Conservation (phyloP, 2,113 vertebrate genomes). For the Sorex araneus region DNA sequence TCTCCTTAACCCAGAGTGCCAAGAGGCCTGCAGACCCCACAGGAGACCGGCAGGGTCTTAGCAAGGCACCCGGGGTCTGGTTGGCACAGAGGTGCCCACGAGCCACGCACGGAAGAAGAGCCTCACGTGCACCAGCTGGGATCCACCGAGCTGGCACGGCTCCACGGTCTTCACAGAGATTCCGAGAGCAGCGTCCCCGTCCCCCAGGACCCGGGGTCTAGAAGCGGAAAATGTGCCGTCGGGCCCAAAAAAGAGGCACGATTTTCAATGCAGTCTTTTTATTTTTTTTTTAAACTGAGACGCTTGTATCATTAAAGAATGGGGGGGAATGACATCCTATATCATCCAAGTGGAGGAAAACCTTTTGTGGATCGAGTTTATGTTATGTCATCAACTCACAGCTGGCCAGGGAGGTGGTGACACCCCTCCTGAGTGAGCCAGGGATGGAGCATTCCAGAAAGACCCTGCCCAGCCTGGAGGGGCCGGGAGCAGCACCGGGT, state of each 20-base stretch:
- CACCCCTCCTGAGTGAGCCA: background rate
- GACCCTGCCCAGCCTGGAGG: background rate
- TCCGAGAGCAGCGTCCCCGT: conserved; percentile 22
- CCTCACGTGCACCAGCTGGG: conserved; percentile 51
- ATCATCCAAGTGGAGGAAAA: background rate
- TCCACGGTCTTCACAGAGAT: background rate
- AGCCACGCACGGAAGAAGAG: conserved; percentile 23
- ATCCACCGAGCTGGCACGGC: background rate
- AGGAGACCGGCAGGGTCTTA: conserved; percentile 18
- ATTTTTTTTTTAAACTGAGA: conserved; percentile 18
- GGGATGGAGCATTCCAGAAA: background rate
- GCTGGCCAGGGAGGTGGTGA: background rate
- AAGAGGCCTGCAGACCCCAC: conserved; percentile 38
- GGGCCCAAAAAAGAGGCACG: background rate
- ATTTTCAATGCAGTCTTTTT: background rate
- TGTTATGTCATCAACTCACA: conserved; percentile 22
- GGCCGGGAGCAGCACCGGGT: background rate
- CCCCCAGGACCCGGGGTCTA: background rate
- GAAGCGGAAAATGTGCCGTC: background rate
- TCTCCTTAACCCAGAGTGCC: conserved; percentile 38
- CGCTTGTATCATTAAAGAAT: conserved; percentile 2
- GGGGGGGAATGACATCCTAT: conserved; percentile 40
- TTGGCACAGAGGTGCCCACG: conserved; percentile 5
- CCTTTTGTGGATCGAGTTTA: conserved; percentile 34
- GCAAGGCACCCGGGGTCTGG: background rate